Base-by-base conservation (phyloP, 2,888 invertebrate species). In the Sabatieria punctata region DNA sequence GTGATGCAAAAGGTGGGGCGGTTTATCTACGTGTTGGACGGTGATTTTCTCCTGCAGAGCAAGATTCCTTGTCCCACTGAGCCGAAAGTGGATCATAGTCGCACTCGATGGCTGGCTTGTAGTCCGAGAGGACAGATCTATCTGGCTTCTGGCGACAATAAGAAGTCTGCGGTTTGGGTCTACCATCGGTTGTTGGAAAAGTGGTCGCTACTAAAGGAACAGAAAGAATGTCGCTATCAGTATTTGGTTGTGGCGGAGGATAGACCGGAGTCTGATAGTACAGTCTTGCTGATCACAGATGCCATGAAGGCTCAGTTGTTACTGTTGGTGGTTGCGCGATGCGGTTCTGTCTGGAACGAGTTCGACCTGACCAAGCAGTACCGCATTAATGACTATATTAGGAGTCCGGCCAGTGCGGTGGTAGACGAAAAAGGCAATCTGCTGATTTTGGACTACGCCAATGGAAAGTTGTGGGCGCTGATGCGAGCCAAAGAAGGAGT, bases 41-140 rank as follows among this genome's bases (percentile, higher is more conserved):
- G 6, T n/a, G 13, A 4, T 6, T 19, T 6, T 13, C 22, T 19
- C 36, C n/a, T 6, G 19, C 23, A 18, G 27, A 3, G 22, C 11
- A 33, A 42, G 6, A 19, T 46, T n/a, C 33, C 19, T 22, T 46
- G 46, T 24, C 42, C 46, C 6, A n/a, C 11, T n/a, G 8, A 21
- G 4, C 46, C 46, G 8, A 6, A 19, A 15, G 30, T 46, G 11
- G 46, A 46, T 26, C 13, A 18, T 18, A 33, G 39, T 15, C 30
- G 46, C 13, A 46, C 44, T 18, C 41, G 46, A 4, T 46, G 42
- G 42, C 11, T 42, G 41, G 13, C 30, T 8, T 11, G 8, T 15
- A 15, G 30, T 8, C 8, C 8, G 8, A 15, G 30, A 30, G 30
- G 30, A 15, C 8, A 30, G 30, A 11, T 30, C 8, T 30, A 11